These are phyloP conservation scores for Sebastes schlegelii DNA, from an alignment of 2,113 vertebrate species.

Conservation along the genomic window DNA sequence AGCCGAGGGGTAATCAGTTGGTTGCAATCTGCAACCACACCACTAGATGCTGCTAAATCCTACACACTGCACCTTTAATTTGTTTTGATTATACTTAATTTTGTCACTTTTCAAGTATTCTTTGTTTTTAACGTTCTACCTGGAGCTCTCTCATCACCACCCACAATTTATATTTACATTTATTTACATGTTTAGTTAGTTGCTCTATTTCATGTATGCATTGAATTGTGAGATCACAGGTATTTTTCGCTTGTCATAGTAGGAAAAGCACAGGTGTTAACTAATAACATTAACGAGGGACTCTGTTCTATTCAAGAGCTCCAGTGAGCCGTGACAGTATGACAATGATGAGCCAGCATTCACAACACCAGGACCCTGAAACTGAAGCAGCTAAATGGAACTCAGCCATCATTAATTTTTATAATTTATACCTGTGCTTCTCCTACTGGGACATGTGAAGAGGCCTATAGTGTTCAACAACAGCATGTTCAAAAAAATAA, in stretches of 20 bases:
- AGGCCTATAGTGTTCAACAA: background rate
- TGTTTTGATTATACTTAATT: background rate
- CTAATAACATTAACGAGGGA: background rate
- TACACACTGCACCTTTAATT: too few relatives aligned
- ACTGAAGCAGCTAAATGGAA: conserved; percentile 19
- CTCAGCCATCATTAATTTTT: background rate
- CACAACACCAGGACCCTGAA: background rate
- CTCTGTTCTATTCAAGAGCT: background rate
- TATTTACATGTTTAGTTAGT: background rate
- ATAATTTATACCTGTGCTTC: conserved; percentile 4
- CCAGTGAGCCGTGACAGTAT: background rate
- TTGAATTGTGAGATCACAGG: background rate
- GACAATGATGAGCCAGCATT: background rate
- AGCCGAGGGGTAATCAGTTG: too few relatives aligned
- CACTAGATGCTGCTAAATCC: too few relatives aligned
- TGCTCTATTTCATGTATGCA: background rate
- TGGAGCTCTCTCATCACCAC: background rate
- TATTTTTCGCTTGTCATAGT: conserved; percentile 1
- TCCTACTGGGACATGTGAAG: background rate
- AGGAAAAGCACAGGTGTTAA: background rate
- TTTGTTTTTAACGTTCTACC: background rate
- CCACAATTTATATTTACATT: background rate
- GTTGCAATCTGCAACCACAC: too few relatives aligned
- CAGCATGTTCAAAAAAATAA: background rate
- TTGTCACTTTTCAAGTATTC: background rate